These are phyloP conservation scores for Leptinotarsa undecemlineata DNA, from an alignment of 1,140 invertebrate genomes.

Conservation along the genomic window DNA sequence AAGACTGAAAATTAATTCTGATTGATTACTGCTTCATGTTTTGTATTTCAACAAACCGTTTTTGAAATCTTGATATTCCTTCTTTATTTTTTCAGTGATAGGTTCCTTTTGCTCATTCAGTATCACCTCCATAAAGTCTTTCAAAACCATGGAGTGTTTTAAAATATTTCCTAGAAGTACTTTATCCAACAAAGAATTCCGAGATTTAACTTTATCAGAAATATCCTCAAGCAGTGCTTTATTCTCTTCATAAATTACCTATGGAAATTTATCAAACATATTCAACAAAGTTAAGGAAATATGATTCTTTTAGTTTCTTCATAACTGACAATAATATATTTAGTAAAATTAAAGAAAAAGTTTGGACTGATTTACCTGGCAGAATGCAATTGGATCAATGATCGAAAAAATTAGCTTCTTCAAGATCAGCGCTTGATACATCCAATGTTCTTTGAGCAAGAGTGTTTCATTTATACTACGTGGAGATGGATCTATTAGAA, in stretches of 20 bases:
- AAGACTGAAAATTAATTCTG: conserved; percentile 33
- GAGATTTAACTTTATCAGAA: conserved; percentile 24
- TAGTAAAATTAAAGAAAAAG: no score
- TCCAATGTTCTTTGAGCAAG: conserved; percentile 62
- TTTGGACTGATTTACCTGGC: conserved; percentile 56
- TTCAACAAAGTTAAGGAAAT: background rate
- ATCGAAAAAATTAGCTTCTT: conserved; percentile 63
- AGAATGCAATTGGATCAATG: conserved; percentile 68
- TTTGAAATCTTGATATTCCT: conserved; percentile 33
- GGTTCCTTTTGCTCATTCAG: conserved; percentile 22
- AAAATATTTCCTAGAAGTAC: conserved; percentile 27
- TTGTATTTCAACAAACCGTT: conserved; percentile 8
- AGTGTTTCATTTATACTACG: conserved; percentile 56
- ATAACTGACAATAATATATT: no score
- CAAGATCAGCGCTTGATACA: conserved; percentile 61
- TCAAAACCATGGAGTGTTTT: conserved; percentile 30
- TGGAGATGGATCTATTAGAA: conserved; percentile 55
- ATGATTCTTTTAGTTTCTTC: no score
- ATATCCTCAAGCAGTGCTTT: conserved; percentile 34
- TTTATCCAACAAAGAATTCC: conserved; percentile 15
- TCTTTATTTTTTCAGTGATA: conserved; percentile 28
- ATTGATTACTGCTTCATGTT: no score
- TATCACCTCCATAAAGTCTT: conserved; percentile 34
- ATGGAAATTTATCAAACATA: background rate
- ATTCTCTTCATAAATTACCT: conserved; percentile 43